Evolutionary conservation across 2,888 invertebrate species (phyloP).

Genomic region (Sphaerophoria taeniata): DNA sequence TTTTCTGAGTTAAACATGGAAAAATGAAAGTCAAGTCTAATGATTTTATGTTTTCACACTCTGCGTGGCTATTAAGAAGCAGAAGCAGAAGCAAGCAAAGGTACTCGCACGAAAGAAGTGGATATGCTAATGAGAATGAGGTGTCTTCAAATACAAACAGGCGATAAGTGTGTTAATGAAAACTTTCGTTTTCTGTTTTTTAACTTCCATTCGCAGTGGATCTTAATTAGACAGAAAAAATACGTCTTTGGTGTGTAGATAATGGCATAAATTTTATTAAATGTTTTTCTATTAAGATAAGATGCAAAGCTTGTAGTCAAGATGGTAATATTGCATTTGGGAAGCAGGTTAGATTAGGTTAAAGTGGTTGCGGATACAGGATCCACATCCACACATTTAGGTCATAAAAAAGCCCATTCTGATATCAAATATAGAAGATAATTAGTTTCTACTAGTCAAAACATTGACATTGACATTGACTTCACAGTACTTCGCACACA

Average conservation of each 20-base stretch:
- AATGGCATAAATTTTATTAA: background rate
- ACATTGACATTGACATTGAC: too few relatives aligned
- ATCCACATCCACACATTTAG: too few relatives aligned
- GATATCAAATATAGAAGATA: too few relatives aligned
- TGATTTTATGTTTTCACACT: background rate
- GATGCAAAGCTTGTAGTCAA: background rate
- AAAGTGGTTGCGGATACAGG: too few relatives aligned
- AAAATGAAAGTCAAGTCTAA: background rate
- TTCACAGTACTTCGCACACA: too few relatives aligned
- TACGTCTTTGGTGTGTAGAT: background rate
- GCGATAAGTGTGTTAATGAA: slow-evolving; percentile 47
- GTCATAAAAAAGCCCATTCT: too few relatives aligned
- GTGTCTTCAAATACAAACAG: slow-evolving; percentile 28
- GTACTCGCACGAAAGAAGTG: background rate
- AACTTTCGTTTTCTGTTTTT: slow-evolving; percentile 51
- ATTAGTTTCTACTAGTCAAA: too few relatives aligned
- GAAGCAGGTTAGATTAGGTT: too few relatives aligned
- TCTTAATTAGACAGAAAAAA: slow-evolving; percentile 31
- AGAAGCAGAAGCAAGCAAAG: background rate
- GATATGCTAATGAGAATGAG: slow-evolving; percentile 52
- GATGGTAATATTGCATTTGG: background rate
- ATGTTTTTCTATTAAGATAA: background rate
- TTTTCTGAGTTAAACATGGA: background rate
- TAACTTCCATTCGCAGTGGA: slow-evolving; percentile 39
- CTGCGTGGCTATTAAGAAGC: background rate